Evolutionary conservation across 2,113 vertebrate genomes (phyloP).

Genomic region (Eptesicus fuscus): DNA sequence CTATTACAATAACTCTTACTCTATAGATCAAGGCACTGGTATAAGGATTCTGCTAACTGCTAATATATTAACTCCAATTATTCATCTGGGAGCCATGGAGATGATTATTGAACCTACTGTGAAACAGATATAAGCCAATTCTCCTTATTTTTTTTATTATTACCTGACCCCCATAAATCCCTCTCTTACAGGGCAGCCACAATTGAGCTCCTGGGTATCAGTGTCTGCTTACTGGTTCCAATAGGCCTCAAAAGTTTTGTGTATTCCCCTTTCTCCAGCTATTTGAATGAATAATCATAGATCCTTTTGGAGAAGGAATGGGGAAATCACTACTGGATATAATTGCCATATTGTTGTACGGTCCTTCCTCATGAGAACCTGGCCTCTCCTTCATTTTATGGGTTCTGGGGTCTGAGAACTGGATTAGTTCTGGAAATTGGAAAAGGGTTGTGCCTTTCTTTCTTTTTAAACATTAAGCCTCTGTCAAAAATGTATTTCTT

Average conservation of each 20-base stretch:
- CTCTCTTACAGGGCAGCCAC: background rate
- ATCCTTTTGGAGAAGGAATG: background rate
- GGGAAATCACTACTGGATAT: background rate
- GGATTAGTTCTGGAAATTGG: background rate
- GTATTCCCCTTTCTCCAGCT: background rate
- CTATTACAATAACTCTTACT: background rate
- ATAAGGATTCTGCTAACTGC: background rate
- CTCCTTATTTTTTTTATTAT: background rate
- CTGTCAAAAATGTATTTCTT: slow-evolving; percentile 88
- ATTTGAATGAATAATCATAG: background rate
- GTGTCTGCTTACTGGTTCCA: background rate
- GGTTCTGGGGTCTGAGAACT: background rate
- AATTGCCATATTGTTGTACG: background rate
- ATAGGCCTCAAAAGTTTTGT: background rate
- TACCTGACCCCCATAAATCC: background rate
- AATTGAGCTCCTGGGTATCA: background rate
- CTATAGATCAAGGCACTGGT: background rate
- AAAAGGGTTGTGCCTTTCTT: background rate
- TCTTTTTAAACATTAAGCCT: slow-evolving; percentile 82
- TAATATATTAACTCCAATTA: background rate
- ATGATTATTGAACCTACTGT: background rate
- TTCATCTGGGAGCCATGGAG: background rate
- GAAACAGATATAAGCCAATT: background rate
- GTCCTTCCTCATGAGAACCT: background rate
- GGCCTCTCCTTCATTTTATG: background rate